Evolutionary conservation across 2,113 vertebrate genomes (phyloP), one percentile per base, ranked within the genome.

Genomic region (Labeo rohita): DNA sequence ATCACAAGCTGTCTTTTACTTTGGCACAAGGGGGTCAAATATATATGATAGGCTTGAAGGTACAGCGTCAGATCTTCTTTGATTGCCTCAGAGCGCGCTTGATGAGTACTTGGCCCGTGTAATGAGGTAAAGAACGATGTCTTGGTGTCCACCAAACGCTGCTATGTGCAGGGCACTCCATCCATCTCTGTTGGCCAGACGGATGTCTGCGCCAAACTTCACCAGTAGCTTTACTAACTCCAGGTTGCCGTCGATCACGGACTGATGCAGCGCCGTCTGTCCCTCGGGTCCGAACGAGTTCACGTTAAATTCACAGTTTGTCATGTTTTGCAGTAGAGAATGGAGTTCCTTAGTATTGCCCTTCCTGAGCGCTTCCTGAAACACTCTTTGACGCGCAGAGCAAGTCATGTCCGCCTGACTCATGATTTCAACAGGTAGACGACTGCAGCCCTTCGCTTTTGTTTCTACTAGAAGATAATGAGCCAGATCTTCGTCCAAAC

Each of bases 121-220:
- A 91, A 97, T 95, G 92, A 97, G 95, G 93, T 97, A 97, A 87
- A 97, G 95, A 66, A 95, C 96, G 93, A 97, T 97, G 95, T 97
- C 96, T 92, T 97, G 96, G 91, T 96, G 96, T 88, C 96, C 96
- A 43, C 96, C 96, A 89, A 97, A 97, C 63, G 96, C 96, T 39
- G 96, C 96, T 90, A 97, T 97, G 93, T 97, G 96, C 90, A 97
- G 95, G 6, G 96, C 96, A 90, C 96, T 97, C 96, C 96, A 97
- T 90, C 96, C 96, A 89, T 97, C 96, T 54, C 96, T 93, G 93
- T 96, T 97, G 56, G 96, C 96, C 90, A 97, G 92, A 78, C 96
- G 95, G 87, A 96, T 95, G 88, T 97, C 96, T 6, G 96, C 96
- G 86, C 96, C 96, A 91, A 96, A 97, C 92, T 97, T 96, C 86